Percentiles rank a stretch among this genome's conserved stretches.
These are phyloP conservation scores for Chrysolina oricalcia DNA, from an alignment of 2,888 invertebrate genomes.

Conservation along the genomic window DNA sequence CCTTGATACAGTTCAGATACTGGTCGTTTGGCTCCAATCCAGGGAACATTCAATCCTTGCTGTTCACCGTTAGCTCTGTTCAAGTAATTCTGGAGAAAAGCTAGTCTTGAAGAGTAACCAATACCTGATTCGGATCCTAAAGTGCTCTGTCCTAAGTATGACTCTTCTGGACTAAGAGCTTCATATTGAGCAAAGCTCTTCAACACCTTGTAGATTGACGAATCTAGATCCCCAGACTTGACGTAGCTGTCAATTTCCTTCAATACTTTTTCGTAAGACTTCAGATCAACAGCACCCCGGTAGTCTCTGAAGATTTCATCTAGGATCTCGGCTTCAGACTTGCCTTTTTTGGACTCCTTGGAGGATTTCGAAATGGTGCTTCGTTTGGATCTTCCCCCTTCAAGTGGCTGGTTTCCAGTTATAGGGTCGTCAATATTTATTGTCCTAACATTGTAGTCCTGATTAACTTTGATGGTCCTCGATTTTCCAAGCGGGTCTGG, in stretches of 20 bases:
- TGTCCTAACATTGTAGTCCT: constrained; percentile 35
- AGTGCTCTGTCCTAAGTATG: neutral
- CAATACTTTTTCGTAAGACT: constrained; percentile 52
- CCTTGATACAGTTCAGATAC: neutral
- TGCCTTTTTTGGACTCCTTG: constrained; percentile 8
- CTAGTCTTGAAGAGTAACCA: neutral
- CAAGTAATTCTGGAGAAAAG: neutral
- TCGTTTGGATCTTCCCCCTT: neutral
- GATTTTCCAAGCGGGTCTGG: constrained; percentile 51
- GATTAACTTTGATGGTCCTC: constrained; percentile 55
- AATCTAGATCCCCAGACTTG: constrained; percentile 50
- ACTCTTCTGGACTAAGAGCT: neutral
- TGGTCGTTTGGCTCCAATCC: neutral
- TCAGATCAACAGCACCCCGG: constrained; percentile 53
- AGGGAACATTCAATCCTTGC: neutral
- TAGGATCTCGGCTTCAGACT: constrained; percentile 50
- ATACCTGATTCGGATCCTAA: neutral
- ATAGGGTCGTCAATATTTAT: constrained; percentile 13
- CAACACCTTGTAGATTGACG: constrained; percentile 48
- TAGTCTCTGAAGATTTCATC: constrained; percentile 53
- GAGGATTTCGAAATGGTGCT: neutral
- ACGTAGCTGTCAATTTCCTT: constrained; percentile 50
- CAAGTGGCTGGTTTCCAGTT: neutral
- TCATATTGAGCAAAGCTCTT: constrained; percentile 19
- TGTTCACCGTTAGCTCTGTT: neutral